A percentile compares a stretch with the other conserved stretches of the same genome.
These are phyloP conservation scores for Cheirogaleus medius DNA, from an alignment of 2,113 vertebrate species.

Conservation along the genomic window DNA sequence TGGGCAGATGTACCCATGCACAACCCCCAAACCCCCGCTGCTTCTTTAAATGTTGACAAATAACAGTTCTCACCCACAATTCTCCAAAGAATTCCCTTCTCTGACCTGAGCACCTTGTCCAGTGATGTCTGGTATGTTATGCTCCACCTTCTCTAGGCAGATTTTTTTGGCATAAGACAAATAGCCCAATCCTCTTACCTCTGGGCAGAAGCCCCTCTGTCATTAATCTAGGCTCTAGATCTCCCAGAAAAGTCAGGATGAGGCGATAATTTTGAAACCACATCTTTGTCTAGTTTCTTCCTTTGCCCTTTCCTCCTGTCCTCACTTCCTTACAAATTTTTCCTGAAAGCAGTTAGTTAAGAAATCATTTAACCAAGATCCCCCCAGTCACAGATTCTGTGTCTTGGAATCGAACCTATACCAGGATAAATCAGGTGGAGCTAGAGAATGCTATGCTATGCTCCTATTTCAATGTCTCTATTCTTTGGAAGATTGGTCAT, in stretches of 20 bases:
- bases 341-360: not conserved
- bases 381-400: not conserved
- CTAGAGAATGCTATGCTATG: not conserved
- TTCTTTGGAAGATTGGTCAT: not conserved
- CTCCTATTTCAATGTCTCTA: not conserved
- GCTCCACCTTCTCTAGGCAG: not conserved
- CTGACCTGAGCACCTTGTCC: not conserved
- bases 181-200: too few relatives aligned
- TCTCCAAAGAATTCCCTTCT: not conserved
- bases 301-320: not conserved
- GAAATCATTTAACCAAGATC: not conserved
- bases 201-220: too few relatives aligned
- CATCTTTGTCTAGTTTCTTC: not conserved
- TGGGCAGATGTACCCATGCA: too few relatives aligned
- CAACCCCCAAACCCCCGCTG: too few relatives aligned
- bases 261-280: not conserved
- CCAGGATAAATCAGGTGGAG: not conserved
- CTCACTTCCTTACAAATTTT: not conserved
- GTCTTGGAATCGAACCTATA: not conserved
- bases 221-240: not conserved
- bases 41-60: not conserved
- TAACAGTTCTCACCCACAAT: not conserved
- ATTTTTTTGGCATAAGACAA: not conserved
- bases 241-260: not conserved
- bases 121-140: not conserved